Percentiles rank a stretch among this genome's conserved stretches.
Evolutionary conservation across 1,140 invertebrate genomes (phyloP).

Genomic region (Danaus melanippus): DNA sequence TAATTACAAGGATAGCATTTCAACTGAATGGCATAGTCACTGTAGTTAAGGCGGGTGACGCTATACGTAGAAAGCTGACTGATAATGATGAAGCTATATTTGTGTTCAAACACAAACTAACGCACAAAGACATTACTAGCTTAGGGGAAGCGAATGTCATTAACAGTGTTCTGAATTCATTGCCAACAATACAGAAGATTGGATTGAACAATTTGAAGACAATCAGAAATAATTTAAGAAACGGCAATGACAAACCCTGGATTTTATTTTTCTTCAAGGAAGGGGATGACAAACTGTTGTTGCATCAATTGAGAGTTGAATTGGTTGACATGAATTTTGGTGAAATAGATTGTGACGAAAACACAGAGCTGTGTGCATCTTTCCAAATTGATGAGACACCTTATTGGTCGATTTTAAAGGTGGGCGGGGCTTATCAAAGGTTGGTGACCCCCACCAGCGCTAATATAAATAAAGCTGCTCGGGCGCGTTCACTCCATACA

Average conservation of each 20-base stretch:
- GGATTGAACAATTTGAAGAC: constrained; percentile 45
- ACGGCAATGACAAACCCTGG: constrained; percentile 34
- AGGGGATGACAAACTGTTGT: constrained; percentile 28
- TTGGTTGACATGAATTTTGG: constrained; percentile 48
- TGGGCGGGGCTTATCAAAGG: constrained; percentile 45
- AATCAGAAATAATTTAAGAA: constrained; percentile 41
- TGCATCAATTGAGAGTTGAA: constrained; percentile 39
- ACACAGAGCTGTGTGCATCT: constrained; percentile 34
- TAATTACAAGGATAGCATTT: constrained; percentile 45
- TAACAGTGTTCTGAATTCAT: constrained; percentile 34
- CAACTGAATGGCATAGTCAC: constrained; percentile 40
- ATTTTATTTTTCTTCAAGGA: constrained; percentile 43
- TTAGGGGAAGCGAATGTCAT: constrained; percentile 44
- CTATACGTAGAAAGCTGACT: constrained; percentile 30
- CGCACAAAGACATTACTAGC: constrained; percentile 34
- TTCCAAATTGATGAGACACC: constrained; percentile 34
- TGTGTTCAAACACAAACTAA: constrained; percentile 37
- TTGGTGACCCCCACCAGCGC: neutral
- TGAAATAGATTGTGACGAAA: constrained; percentile 39
- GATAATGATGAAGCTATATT: constrained; percentile 34
- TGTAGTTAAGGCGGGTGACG: constrained; percentile 37
- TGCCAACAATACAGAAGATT: constrained; percentile 41
- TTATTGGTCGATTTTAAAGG: constrained; percentile 41
- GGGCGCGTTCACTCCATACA: constrained; percentile 34
- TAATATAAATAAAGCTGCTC: constrained; percentile 9